Conservation (phyloP, 2,113 vertebrate species). For the Erythrolamprus reginae region DNA sequence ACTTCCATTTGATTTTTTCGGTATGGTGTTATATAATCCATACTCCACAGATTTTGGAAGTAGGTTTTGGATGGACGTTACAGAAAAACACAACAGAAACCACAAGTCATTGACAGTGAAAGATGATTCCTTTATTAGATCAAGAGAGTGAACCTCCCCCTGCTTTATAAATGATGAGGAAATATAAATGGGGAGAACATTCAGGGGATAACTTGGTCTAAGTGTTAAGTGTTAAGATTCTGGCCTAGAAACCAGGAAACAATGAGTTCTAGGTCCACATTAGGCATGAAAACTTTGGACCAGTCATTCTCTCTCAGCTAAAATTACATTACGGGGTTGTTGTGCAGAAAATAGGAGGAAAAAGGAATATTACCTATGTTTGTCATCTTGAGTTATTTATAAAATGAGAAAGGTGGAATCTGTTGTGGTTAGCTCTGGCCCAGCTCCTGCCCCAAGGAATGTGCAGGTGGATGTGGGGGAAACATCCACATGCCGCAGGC, state of each 20-base stretch:
- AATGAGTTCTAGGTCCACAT: not conserved
- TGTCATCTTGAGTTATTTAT: not conserved
- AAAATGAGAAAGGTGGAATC: not conserved
- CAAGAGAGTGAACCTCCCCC: not conserved
- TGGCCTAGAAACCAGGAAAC: not conserved
- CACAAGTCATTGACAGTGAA: not conserved
- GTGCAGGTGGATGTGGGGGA: too few relatives aligned
- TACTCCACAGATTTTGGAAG: not conserved
- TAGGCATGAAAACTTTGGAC: not conserved
- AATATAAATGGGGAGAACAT: not conserved
- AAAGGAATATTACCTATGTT: not conserved
- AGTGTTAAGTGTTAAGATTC: not conserved
- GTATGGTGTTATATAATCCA: not conserved
- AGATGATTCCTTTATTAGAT: not conserved
- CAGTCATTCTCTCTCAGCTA: not conserved
- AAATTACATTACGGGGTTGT: not conserved
- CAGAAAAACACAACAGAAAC: not conserved
- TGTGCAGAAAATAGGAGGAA: not conserved
- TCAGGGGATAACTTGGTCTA: not conserved
- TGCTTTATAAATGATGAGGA: not conserved
- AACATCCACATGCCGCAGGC: too few relatives aligned
- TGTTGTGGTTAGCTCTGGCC: too few relatives aligned
- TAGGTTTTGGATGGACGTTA: not conserved
- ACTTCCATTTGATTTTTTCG: not conserved
- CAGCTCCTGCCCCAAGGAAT: too few relatives aligned